Conservation (phyloP, 1,140 invertebrate genomes). For the Drosophila gunungcola region DNA sequence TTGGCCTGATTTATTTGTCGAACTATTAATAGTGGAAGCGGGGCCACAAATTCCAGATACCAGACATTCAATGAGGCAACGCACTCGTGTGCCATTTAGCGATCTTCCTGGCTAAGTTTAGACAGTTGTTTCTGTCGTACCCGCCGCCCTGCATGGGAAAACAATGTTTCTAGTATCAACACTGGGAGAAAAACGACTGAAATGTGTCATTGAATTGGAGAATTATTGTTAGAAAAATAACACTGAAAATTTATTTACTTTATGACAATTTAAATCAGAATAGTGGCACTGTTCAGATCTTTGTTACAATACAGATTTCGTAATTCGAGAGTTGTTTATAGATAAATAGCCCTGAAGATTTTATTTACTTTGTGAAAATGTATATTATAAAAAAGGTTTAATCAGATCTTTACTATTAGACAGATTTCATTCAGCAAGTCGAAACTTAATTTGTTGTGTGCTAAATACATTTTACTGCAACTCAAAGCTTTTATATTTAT, state of each 20-base stretch:
- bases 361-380: too few relatives aligned
- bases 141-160: conserved; percentile 5
- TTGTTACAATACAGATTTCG: background rate
- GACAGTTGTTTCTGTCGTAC: conserved; percentile 26
- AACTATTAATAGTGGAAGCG: conserved; percentile 53
- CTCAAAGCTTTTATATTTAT: too few relatives aligned
- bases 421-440: background rate
- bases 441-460: too few relatives aligned
- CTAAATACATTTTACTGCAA: too few relatives aligned
- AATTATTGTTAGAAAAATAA: too few relatives aligned
- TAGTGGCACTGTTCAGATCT: background rate
- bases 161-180: background rate
- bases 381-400: too few relatives aligned
- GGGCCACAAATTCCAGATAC: conserved; percentile 34
- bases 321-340: background rate
- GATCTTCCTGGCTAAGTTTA: conserved; percentile 59
- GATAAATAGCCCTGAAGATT: too few relatives aligned
- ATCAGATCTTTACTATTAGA: background rate
- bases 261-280: too few relatives aligned
- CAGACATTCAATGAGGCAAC: conserved; percentile 59
- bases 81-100: conserved; percentile 75
- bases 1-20: conserved; percentile 34
- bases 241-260: too few relatives aligned
- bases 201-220: background rate
- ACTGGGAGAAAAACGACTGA: conserved; percentile 6